Base-by-base conservation (phyloP, 2,888 invertebrate species). In the Arctia plantaginis region DNA sequence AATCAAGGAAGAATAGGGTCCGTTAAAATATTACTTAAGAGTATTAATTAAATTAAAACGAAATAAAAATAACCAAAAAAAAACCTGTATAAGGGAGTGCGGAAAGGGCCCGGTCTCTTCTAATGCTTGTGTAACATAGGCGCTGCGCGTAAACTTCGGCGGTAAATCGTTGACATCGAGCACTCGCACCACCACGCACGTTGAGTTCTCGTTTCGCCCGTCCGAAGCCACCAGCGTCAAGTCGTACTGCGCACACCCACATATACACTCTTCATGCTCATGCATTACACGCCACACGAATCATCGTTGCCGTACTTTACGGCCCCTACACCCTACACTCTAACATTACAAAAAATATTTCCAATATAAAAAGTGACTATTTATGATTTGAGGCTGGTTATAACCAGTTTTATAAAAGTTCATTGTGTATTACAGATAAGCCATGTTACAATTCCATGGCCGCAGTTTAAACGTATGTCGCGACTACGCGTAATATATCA, bases 141-240 rank as follows among this genome's bases (percentile, higher is more conserved):
- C 93, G 83, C 97, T 96, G 90, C 97, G 96, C 81, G 97, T 96
- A 94, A 98, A 98, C 85, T 96, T 97, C 47, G 99, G 99, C 72
- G 98, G 98, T 88, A 98, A 96, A 95, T 99, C 99, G 96, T 99
- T 99, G 90, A 98, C 98, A 94, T 99, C 98, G 86, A 97, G 97
- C 85, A 98, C 97, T 90, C 97, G 97, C 87, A 99, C 97, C 88
- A 98, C 97, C 85, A 99, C 98, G 78, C 97, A 97, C 85, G 98
- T 98, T 87, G 97, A 97, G 96, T 98, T 98, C 95, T 99, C 98
- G 96, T 98, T 98, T 93, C 98, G 97, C 91, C 98, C 98, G 96
- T 98, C 98, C 82, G 98, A 98, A 79, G 98, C 98, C 91, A 98
- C 98, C 96, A 98, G 97, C 92, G 98, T 98, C 96, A 98, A 96